Evolutionary conservation across 2,888 invertebrate species (phyloP), one percentile per base, ranked within the genome.

Genomic region (Phytoseiulus persimilis): DNA sequence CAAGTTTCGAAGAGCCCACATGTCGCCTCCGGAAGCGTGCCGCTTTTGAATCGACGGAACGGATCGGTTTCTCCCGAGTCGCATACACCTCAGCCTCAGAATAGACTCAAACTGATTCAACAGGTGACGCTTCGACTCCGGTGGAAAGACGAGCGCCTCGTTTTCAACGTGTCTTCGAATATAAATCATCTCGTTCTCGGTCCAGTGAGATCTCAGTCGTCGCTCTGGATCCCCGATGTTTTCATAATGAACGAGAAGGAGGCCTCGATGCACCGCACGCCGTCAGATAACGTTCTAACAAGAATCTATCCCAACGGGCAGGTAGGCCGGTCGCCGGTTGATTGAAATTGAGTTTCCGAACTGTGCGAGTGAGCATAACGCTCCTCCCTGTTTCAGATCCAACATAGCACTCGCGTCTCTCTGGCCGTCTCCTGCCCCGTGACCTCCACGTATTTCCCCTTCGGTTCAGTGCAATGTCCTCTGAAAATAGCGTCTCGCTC

Each of bases 211-310:
- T 87, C 87, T 32, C 39, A 87, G 33, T 3, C 28, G n/a, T 32
- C 45, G 65, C 65, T 28, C 39, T 87, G 87, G 87, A 23, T 32
- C 23, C 87, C 87, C n/a, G 33, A 33, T 18, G n/a, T 87, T 23
- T 87, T 87, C 33, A 32, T 87, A 28, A 87, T 45, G 32, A 87
- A 87, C 33, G 87, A 87, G 45, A 87, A 87, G 87, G 87, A 87
- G 31, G 87, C 87, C 23, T 31, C 32, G 32, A 45, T 87, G 28
- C 87, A 87, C 87, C 32, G 6, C 39, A 87, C 87, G 87, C 87
- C 33, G 28, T 11, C 39, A 5, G 87, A 87, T n/a, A 87, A 87
- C 39, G 87, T 23, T 33, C 33, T 87, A 6, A 87, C 23, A 28
- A 33, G 87, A 5, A 87, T 87, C 18, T 87, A 87, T 45, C 87